Conservation (phyloP, 2,888 invertebrate species). For the Ectemnius cavifrons region DNA sequence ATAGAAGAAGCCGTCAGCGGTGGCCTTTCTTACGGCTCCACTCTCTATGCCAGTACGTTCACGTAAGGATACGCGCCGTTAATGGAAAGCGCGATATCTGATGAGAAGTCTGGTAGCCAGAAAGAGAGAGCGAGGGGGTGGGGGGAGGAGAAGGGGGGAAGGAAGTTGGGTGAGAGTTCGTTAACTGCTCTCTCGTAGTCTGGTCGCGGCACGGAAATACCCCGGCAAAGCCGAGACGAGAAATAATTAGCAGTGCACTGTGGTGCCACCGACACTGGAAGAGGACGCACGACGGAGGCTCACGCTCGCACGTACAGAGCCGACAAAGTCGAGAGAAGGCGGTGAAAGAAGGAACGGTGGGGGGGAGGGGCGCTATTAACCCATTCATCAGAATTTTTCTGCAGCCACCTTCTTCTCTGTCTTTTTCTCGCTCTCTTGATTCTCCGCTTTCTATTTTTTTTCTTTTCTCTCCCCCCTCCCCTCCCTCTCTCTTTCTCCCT, state of each 20-base stretch:
- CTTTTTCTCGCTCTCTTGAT: too few relatives aligned
- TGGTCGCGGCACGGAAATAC: conserved; percentile 44
- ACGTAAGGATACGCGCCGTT: conserved; percentile 57
- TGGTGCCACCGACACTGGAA: neutral
- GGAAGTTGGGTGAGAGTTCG: conserved; percentile 21
- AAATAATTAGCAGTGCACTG: conserved; percentile 63
- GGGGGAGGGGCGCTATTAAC: neutral
- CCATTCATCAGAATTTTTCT: conserved; percentile 4
- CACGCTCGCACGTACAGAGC: too few relatives aligned
- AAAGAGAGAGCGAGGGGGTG: conserved; percentile 1
- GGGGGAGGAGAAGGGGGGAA: too few relatives aligned
- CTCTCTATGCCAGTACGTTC: conserved; percentile 8
- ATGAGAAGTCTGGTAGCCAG: conserved; percentile 28
- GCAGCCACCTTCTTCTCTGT: neutral
- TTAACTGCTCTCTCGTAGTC: conserved; percentile 48
- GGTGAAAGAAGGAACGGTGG: too few relatives aligned
- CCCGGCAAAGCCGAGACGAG: conserved; percentile 53
- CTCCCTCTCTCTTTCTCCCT: neutral
- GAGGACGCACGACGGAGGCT: neutral
- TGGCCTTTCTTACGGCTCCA: neutral
- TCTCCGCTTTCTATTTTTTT: too few relatives aligned
- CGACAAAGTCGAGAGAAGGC: too few relatives aligned
- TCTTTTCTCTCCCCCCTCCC: too few relatives aligned
- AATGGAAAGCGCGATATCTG: conserved; percentile 61
- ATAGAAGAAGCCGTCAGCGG: neutral